Evolutionary conservation across 2,797 vertebrate species (phyloP), one percentile per base, ranked within the genome.

Genomic region (Oceanodroma leucorhoa): DNA sequence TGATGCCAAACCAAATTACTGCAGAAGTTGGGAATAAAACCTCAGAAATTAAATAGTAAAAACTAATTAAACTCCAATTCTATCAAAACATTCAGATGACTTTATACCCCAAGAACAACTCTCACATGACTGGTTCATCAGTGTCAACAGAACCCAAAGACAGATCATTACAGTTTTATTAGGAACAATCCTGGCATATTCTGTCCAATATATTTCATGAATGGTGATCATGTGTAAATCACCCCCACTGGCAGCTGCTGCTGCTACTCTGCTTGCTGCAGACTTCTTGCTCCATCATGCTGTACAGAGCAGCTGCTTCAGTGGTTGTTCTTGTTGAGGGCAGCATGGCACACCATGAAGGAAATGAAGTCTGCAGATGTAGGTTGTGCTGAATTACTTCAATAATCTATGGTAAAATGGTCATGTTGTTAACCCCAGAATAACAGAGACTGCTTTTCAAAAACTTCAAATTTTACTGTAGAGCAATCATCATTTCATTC

Each of bases 251-350:
- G 94, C 91, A 94, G 91, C 93, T 96, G 92, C 91, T 90, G 93
- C 89, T 96, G 92, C 64, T 92, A 13, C 89, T 94, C 93, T 94
- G 96, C 83, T 95, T 94, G 95, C 94, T 91, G 87, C 95, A 97
- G 90, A 94, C 88, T 93, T 96, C 91, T 95, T 90, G 90, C 89
- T 95, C 88, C 86, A 93, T 92, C 96, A 95, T 81, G 93, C 85
- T 96, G 89, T 90, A 95, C 92, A 75, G 87, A 97, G 93, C 96
- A 97, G 94, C 94, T 97, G 96, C 96, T 96, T 96, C 87, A 91
- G 86, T 96, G 73, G 85, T 93, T 90, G 93, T 89, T 97, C 96
- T 95, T 96, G 95, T 94, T 87, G 95, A 95, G 94, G 95, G 94
- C 95, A 95, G 91, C 90, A 90, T 95, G 94, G 78, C 96, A 96